Evolutionary conservation across 2,797 vertebrate species (phyloP), one percentile per base, ranked within the genome.

Genomic region (Phrynocephalus vlangalii): DNA sequence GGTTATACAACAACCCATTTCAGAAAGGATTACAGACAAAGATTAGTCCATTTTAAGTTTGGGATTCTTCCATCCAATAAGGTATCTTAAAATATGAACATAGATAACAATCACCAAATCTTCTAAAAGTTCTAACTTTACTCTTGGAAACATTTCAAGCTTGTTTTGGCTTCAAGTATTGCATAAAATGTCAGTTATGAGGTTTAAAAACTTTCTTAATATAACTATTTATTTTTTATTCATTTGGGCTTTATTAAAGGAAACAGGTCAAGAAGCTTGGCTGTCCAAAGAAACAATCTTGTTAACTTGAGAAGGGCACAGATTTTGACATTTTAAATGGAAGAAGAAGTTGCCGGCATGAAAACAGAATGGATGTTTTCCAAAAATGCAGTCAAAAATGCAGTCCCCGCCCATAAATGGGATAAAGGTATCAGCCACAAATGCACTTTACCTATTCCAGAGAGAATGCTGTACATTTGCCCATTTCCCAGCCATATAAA

Each of bases 171-270:
- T 79, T 15, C 66, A 30, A 83, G n/a, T 70, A 70, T 84, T 92
- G 81, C 30, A 28, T 28, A 87, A 88, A 82, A 88, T 0, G 30
- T 9, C 81, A 89, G 83, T 33, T 72, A 88, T 24, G 90, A 90
- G 86, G 84, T 81, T 86, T 71, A 44, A 3, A 28, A 86, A 56
- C 16, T 60, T 63, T 1, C 72, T 2, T 33, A 44, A 56, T 44
- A 66, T 78, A 91, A 85, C 44, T 0, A 75, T 89, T 82, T 79
- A 38, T 81, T 93, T 94, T 44, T 91, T 66, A 81, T 84, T 92
- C 89, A 84, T 77, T 84, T 91, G 79, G 76, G 75, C 44, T 91
- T 80, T 84, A 79, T 73, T 71, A 56, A 63, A 89, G 71, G n/a
- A 84, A 82, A 18, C 60, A 83, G 63, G 0, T 0, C 67, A 44